phyloP scores from a whole-genome alignment of 2,797 vertebrate genomes.

The Poeciliopsis turneri region DNA sequence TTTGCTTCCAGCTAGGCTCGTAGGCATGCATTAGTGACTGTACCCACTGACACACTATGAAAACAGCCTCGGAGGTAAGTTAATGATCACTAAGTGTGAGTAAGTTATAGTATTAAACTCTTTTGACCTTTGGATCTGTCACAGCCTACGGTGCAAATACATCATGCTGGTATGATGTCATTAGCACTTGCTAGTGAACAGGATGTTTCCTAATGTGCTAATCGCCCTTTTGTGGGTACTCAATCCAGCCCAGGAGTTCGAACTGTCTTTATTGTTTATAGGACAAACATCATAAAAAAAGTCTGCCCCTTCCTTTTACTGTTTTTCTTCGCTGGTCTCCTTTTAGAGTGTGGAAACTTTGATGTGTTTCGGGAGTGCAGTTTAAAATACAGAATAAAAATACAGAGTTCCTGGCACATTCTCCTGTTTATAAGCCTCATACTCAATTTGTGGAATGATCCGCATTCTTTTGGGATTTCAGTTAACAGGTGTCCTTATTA shows the following conservation, averaged over 20 bases:
- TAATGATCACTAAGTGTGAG: conserved; percentile 64
- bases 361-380: conserved; percentile 55
- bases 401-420: conserved; percentile 21
- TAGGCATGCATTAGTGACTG: conserved; percentile 21
- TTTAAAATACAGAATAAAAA: conserved; percentile 40
- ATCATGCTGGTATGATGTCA: conserved; percentile 79
- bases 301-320: conserved; percentile 46
- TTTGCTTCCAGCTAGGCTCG: conserved; percentile 41
- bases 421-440: conserved; percentile 1
- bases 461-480: conserved; percentile 9
- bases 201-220: conserved; percentile 78
- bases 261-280: conserved; percentile 65
- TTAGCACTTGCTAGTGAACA: conserved; percentile 67
- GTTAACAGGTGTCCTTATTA: conserved; percentile 45
- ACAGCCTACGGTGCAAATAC: conserved; percentile 67
- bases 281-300: conserved; percentile 77
- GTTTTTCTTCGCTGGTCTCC: conserved; percentile 42
- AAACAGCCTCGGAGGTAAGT: conserved; percentile 40
- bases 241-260: conserved; percentile 69
- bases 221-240: conserved; percentile 74
- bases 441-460: conserved; percentile 3
- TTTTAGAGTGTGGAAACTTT: conserved; percentile 70
- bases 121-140: conserved; percentile 60
- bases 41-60: conserved; percentile 22
- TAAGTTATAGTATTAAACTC: conserved; percentile 73